Base-by-base conservation (phyloP, 2,113 vertebrate species). In the Tyrannus savana region DNA sequence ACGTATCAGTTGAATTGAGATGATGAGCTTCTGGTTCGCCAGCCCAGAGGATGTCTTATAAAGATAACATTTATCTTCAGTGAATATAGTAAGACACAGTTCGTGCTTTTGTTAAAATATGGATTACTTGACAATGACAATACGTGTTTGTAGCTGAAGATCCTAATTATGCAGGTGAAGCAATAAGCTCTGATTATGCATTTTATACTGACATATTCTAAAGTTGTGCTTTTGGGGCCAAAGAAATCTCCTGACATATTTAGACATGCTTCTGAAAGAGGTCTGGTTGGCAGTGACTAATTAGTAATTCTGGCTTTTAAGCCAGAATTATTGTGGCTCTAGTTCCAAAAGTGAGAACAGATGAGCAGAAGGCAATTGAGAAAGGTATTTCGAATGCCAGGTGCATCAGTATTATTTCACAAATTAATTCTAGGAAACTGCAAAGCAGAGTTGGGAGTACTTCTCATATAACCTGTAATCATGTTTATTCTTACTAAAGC, bases 101-200 rank as follows among this genome's bases (percentile, higher is more conserved):
- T 62, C 18, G 53, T 63, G 35, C 23, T 82, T 81, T 82, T 39
- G 52, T 69, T 91, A 78, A 81, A 87, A 94, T 67, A 30, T 55
- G n/a, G 31, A 35, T 16, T 97, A 98, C 35, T 31, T 98, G 75
- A 97, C 97, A 15, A 98, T 97, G 42, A 98, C 98, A 97, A 98
- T 96, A 90, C 2, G 3, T 58, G 23, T 58, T 56, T 82, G 24
- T 63, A 75, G 56, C 30, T 95, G 59, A 89, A 87, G 39, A 75
- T 67, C 30, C 19, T 74, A 74, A 53, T 66, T 87, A 74, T 35
- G 60, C 39, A 71, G 47, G 52, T 91, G 49, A 95, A 87, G 24
- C 47, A 84, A 66, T 77, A 84, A 71, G 81, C 30, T 68, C 53
- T 37, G 56, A 67, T 35, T 67, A 5, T 75, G 37, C 64, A 50